Base-by-base conservation (phyloP, 2,113 vertebrate species). In the Hemiscyllium ocellatum region DNA sequence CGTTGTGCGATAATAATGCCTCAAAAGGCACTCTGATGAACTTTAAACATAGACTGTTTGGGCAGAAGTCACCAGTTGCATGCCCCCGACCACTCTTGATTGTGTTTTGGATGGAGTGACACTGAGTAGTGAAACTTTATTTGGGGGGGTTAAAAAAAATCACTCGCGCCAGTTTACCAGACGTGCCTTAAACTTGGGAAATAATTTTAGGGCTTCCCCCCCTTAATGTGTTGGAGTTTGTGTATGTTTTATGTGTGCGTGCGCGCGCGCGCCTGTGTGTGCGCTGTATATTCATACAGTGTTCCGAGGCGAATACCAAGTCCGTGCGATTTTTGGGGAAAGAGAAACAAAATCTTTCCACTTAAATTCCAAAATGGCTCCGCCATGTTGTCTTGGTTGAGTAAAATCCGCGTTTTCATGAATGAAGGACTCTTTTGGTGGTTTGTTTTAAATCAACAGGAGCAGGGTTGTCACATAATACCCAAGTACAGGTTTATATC, bases 351-450 rank as follows among this genome's bases (percentile, higher is more conserved):
- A 33, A 97, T 98, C 98, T 98, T 98, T 98, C 98, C 97, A 98
- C 98, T 12, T 98, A 98, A 97, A 98, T 98, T 97, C 97, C 98
- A 98, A 97, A 98, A 98, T 98, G 98, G 98, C 98, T 97, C 98
- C 98, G 98, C 98, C 97, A 98, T 98, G 97, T 98, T 98, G 97
- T 97, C 96, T 97, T 98, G 97, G 97, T 96, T 97, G 96, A 96
- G 96, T 96, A 97, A 97, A 97, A 97, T 96, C 91, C 96, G 95
- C 96, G 78, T 95, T 97, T 98, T 98, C 97, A 98, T 98, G 98
- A 99, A 98, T 98, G 98, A 98, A 98, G 97, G 96, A 65, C 19
- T 91, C 6, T 91, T n/a, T 17, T 20, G 61, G 4, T 26, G 86
- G 29, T 76, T 37, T 20, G n/a, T 83, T 83, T 47, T 20, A 22